phyloP scores from a whole-genome alignment of 2,888 invertebrate genomes.

The Seira sanloemensis region DNA sequence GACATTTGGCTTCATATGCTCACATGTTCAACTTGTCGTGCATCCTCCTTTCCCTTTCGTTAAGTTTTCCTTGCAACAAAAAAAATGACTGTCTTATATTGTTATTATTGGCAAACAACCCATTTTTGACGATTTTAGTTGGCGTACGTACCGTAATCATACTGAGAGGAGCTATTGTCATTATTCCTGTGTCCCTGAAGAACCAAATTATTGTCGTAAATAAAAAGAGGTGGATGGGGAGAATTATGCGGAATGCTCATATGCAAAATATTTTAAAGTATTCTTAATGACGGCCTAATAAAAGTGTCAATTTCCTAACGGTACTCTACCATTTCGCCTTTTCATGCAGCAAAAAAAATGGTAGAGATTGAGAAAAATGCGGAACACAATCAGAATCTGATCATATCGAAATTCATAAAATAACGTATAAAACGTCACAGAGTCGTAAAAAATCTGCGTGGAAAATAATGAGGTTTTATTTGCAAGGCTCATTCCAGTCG shows the following conservation, averaged over 20 bases:
- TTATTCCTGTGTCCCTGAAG: constrained; percentile 35
- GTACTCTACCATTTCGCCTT: not conserved
- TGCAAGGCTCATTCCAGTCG: too few species aligned
- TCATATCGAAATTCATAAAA: too few species aligned
- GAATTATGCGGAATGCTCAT: too few species aligned
- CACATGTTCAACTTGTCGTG: not conserved
- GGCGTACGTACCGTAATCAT: too few species aligned
- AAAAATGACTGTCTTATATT: too few species aligned
- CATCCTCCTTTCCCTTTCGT: not conserved
- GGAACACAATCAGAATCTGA: too few species aligned
- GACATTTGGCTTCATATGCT: not conserved
- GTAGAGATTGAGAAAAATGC: constrained; percentile 40
- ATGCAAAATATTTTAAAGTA: constrained; percentile 39
- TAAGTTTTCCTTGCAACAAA: not conserved
- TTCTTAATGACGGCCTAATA: constrained; percentile 45
- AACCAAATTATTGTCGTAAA: constrained; percentile 15
- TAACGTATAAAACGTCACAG: too few species aligned
- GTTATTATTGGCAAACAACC: constrained; percentile 6
- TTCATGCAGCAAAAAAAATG: not conserved
- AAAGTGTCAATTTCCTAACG: constrained; percentile 40
- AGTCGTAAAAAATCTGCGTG: too few species aligned
- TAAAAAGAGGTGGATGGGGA: too few species aligned
- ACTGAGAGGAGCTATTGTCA: constrained; percentile 23
- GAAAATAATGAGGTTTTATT: too few species aligned
- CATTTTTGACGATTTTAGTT: constrained; percentile 6